A percentile compares a stretch with the other conserved stretches of the same genome.
Evolutionary conservation across 1,140 invertebrate species (phyloP).

Genomic region (Hypsibius dujardini): DNA sequence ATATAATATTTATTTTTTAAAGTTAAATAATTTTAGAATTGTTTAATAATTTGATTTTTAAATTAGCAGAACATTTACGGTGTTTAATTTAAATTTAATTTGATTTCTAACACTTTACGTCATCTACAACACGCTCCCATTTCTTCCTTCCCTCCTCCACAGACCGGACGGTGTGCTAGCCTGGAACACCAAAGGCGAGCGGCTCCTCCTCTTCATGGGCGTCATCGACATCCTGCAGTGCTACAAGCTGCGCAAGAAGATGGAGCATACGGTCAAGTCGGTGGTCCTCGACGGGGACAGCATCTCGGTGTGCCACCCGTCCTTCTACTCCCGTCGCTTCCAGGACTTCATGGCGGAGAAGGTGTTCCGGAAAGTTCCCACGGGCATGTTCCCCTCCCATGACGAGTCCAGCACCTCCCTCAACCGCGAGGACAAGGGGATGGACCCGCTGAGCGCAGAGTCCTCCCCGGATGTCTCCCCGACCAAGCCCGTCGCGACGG

Average conservation of each 20-base stretch:
- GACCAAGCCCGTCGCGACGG: not conserved
- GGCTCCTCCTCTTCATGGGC: slow-evolving; percentile 83
- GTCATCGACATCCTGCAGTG: slow-evolving; percentile 97
- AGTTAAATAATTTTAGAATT: too few species aligned
- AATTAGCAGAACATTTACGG: too few species aligned
- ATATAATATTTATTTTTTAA: too few species aligned
- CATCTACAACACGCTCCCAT: too few species aligned
- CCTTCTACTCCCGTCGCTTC: not conserved
- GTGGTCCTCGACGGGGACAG: slow-evolving; percentile 74
- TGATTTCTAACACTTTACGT: too few species aligned
- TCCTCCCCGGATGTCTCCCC: not conserved
- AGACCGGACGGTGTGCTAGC: slow-evolving; percentile 94
- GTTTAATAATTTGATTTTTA: too few species aligned
- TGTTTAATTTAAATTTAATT: too few species aligned
- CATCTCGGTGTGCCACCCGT: not conserved
- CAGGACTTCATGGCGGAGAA: slow-evolving; percentile 84
- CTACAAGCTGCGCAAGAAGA: slow-evolving; percentile 84
- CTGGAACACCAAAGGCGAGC: slow-evolving; percentile 81
- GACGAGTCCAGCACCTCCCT: not conserved
- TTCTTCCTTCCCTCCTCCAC: slow-evolving; percentile 24
- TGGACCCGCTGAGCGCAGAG: not conserved
- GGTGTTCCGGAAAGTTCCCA: slow-evolving; percentile 92
- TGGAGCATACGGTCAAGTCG: slow-evolving; percentile 93
- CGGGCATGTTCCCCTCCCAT: slow-evolving; percentile 54
- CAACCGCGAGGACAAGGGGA: slow-evolving; percentile 3